phyloP scores from a whole-genome alignment of 2,888 invertebrate genomes.

The Lepetodrilus schrolli region DNA sequence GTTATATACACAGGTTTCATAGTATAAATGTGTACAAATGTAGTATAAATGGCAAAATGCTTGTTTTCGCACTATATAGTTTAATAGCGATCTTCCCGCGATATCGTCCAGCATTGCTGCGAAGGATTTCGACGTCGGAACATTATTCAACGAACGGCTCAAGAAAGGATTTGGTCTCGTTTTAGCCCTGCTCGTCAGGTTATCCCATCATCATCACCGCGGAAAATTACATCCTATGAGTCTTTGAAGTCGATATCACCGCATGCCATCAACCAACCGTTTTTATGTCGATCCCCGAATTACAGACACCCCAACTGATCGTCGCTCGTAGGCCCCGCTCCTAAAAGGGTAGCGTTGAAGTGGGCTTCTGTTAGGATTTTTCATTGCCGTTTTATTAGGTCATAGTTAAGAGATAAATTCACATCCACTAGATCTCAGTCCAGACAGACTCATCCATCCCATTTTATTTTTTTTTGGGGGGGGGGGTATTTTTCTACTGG shows the following conservation, averaged over 20 bases:
- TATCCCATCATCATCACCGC: conserved; percentile 28
- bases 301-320: neutral
- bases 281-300: conserved; percentile 23
- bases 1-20: too few species aligned
- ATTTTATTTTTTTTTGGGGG: too few species aligned
- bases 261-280: conserved; percentile 11
- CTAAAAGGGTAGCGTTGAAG: neutral
- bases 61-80: too few species aligned
- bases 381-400: conserved; percentile 28
- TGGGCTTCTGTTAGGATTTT: neutral
- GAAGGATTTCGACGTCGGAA: too few species aligned
- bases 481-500: too few species aligned
- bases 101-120: too few species aligned
- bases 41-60: too few species aligned
- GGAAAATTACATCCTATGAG: conserved; percentile 25
- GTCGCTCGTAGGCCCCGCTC: neutral
- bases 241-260: conserved; percentile 28
- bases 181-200: neutral
- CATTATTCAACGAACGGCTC: neutral
- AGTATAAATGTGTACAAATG: too few species aligned
- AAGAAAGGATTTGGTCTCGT: neutral
- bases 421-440: neutral
- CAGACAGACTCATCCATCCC: conserved; percentile 15
- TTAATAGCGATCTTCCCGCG: too few species aligned
- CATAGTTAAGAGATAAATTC: conserved; percentile 9